Conservation (phyloP, 1,140 invertebrate species). For the Asbolus verrucosus region DNA sequence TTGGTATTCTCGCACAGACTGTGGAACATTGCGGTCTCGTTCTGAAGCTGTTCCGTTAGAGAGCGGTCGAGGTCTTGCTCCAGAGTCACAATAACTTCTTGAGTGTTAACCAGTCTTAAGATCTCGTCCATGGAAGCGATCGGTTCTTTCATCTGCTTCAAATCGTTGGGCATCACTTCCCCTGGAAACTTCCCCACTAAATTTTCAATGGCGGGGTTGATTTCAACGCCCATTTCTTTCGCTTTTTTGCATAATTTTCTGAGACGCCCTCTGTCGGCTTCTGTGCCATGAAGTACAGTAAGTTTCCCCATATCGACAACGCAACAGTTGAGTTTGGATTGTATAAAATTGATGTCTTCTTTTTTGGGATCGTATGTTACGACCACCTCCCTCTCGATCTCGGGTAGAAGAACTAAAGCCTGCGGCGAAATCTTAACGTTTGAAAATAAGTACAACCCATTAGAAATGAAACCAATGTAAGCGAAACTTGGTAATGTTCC, state of each 20-base stretch:
- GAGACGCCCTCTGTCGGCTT: constrained; percentile 57
- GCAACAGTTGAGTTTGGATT: constrained; percentile 36
- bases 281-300: constrained; percentile 55
- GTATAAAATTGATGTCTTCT: constrained; percentile 55
- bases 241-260: constrained; percentile 54
- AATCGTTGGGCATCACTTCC: constrained; percentile 56
- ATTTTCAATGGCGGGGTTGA: constrained; percentile 50
- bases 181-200: constrained; percentile 51
- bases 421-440: constrained; percentile 53
- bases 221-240: constrained; percentile 44
- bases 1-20: constrained; percentile 53
- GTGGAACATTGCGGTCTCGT: constrained; percentile 56
- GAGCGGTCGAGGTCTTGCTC: constrained; percentile 57
- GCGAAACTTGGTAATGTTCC: constrained; percentile 66
- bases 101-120: constrained; percentile 43
- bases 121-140: constrained; percentile 46
- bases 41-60: constrained; percentile 49
- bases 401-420: constrained; percentile 53
- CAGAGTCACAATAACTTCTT: constrained; percentile 55
- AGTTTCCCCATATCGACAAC: constrained; percentile 57
- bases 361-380: constrained; percentile 52
- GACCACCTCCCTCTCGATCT: constrained; percentile 50
- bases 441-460: constrained; percentile 60
- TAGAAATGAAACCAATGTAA: constrained; percentile 65
- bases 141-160: constrained; percentile 51